Evolutionary conservation across 2,113 vertebrate genomes (phyloP).

Genomic region (Rousettus leschenaultii): DNA sequence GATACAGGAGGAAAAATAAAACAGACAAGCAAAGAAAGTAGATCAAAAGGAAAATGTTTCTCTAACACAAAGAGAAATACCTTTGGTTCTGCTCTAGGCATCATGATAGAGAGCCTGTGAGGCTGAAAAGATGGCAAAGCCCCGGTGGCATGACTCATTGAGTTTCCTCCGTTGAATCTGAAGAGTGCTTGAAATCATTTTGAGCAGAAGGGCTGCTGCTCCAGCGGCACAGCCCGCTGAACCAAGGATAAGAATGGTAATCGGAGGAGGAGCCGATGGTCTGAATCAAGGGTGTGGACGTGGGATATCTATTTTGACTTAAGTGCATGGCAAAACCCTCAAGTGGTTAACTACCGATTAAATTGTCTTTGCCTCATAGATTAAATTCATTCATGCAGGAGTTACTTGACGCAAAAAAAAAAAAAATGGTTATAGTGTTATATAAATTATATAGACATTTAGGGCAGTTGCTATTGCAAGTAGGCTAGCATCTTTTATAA

Average conservation of each 20-base stretch:
- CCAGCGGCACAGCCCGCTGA: not conserved
- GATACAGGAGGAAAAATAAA: not conserved
- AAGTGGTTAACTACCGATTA: not conserved
- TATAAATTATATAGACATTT: constrained; percentile 15
- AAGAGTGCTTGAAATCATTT: constrained; percentile 44
- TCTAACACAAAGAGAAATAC: not conserved
- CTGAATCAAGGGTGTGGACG: not conserved
- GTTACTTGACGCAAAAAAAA: not conserved
- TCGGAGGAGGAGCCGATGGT: not conserved
- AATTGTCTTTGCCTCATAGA: constrained; percentile 2
- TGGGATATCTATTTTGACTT: not conserved
- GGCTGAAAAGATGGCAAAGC: not conserved
- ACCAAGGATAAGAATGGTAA: not conserved
- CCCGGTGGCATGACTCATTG: not conserved
- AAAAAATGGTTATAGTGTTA: not conserved
- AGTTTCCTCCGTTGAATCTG: constrained; percentile 45
- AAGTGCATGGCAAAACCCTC: not conserved
- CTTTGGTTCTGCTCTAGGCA: not conserved
- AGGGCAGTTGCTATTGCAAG: not conserved
- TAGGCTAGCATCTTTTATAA: not conserved
- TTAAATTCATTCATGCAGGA: not conserved
- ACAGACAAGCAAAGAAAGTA: not conserved
- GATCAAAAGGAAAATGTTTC: not conserved
- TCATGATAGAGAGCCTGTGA: not conserved
- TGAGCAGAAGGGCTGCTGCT: not conserved